Evolutionary conservation across 2,113 vertebrate genomes (phyloP).

Genomic region (Catharus fuscescens): DNA sequence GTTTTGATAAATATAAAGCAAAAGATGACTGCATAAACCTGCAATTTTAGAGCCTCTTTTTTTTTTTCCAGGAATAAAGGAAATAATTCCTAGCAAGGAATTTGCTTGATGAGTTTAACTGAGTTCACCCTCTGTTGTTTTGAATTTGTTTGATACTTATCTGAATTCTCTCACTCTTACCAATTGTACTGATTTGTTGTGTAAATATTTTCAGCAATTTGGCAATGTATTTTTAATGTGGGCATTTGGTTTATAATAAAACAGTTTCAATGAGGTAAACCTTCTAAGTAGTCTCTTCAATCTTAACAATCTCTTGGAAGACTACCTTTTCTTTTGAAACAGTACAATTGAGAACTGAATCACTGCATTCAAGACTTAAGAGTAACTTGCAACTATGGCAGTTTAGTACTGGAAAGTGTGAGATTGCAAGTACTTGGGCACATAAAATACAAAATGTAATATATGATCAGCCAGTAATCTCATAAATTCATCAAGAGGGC

Average conservation of each 20-base stretch:
- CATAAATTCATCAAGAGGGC: neutral
- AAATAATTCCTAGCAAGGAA: neutral
- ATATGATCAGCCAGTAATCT: neutral
- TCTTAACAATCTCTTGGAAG: neutral
- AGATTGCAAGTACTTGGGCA: neutral
- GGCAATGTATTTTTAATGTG: neutral
- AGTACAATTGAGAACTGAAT: neutral
- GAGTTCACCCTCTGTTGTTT: neutral
- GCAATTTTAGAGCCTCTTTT: neutral
- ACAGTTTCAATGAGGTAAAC: neutral
- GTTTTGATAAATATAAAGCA: constrained; percentile 5
- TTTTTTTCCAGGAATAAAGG: neutral
- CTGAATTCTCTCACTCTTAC: neutral
- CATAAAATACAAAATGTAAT: neutral
- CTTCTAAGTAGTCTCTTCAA: neutral
- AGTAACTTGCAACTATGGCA: neutral
- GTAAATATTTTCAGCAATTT: neutral
- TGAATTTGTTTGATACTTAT: neutral
- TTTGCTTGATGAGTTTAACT: neutral
- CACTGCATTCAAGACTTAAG: neutral
- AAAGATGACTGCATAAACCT: neutral
- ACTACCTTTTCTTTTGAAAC: neutral
- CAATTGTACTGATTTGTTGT: neutral
- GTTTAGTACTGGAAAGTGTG: neutral
- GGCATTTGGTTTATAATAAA: neutral